Percentiles rank a stretch among this genome's conserved stretches.
Conservation (phyloP, 2,797 vertebrate genomes). For the Falco columbarius region DNA sequence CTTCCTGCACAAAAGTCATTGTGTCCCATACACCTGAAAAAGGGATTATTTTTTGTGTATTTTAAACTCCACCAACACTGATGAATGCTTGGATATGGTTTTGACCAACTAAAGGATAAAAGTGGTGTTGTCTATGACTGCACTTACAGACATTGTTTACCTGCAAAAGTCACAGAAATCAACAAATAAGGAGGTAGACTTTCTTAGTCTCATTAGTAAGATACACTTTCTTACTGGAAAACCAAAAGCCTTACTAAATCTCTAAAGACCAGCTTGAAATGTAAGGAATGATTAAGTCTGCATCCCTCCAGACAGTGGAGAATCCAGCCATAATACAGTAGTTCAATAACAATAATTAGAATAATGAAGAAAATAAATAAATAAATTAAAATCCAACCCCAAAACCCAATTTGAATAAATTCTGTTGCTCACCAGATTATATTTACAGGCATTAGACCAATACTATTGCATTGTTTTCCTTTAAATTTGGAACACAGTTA, state of each 20-base stretch:
- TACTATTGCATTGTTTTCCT: background rate
- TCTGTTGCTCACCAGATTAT: background rate
- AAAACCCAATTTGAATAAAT: background rate
- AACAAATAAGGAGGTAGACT: background rate
- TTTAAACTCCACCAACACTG: background rate
- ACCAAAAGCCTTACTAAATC: background rate
- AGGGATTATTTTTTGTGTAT: background rate
- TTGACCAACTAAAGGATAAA: background rate
- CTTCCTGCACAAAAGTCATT: background rate
- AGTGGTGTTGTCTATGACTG: background rate
- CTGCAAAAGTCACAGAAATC: background rate
- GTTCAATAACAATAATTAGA: background rate
- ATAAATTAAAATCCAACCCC: accelerated
- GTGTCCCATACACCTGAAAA: background rate
- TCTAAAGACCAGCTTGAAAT: background rate
- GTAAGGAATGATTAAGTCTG: background rate
- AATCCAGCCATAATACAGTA: background rate
- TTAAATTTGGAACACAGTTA: background rate
- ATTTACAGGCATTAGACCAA: background rate
- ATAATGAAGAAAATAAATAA: background rate
- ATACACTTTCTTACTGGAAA: background rate
- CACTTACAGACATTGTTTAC: background rate
- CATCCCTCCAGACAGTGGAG: background rate
- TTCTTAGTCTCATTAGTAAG: background rate
- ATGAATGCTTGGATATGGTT: background rate